A percentile compares a stretch with the other conserved stretches of the same genome.
phyloP scores from a whole-genome alignment of 2,113 vertebrate genomes.

The Strix aluco region DNA sequence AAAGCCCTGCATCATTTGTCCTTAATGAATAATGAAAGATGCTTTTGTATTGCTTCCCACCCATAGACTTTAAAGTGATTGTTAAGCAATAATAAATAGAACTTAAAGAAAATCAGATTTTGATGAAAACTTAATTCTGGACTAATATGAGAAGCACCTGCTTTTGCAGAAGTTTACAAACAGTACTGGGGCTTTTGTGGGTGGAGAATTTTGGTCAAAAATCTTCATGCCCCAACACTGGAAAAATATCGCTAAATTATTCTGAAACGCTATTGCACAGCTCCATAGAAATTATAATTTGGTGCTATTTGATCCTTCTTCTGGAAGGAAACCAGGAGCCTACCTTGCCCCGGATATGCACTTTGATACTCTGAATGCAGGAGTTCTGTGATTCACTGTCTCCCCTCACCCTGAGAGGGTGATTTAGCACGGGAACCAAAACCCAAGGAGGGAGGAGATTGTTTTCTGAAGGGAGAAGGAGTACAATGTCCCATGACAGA shows the following conservation, averaged over 20 bases:
- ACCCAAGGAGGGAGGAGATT: not conserved
- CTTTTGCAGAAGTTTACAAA: not conserved
- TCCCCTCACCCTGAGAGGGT: not conserved
- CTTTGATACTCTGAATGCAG: not conserved
- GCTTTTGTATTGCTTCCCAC: conserved; percentile 45
- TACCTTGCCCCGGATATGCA: too few species aligned
- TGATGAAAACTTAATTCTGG: not conserved
- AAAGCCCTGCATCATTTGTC: not conserved
- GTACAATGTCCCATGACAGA: accelerated
- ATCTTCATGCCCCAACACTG: not conserved
- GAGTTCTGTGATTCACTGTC: too few species aligned
- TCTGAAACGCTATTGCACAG: not conserved
- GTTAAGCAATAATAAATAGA: conserved; percentile 18
- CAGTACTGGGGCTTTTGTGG: not conserved
- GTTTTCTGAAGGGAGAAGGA: not conserved
- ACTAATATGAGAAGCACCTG: not conserved
- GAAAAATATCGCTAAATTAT: not conserved
- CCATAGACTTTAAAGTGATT: not conserved
- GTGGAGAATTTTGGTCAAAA: not conserved
- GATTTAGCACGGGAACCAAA: not conserved
- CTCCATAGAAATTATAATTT: not conserved
- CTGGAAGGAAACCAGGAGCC: not conserved
- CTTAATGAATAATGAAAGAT: conserved; percentile 60
- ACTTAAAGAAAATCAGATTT: not conserved
- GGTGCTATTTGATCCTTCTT: not conserved